Evolutionary conservation across 2,888 invertebrate species (phyloP).

Genomic region (Tupiocoris notatus): DNA sequence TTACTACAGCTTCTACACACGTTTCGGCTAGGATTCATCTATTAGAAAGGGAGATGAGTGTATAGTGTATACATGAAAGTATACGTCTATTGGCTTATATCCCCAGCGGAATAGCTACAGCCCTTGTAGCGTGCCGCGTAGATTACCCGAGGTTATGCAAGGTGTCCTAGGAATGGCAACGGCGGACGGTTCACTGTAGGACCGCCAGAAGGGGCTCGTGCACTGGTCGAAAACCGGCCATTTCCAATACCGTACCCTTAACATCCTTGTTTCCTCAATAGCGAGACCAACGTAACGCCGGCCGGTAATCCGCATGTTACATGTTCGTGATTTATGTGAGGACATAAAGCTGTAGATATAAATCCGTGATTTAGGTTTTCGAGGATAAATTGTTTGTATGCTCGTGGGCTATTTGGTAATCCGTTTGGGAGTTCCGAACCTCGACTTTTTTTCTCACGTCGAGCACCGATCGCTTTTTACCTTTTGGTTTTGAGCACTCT

Average conservation of each 20-base stretch:
- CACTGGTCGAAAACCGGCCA: neutral
- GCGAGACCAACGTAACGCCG: neutral
- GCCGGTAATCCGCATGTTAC: slow-evolving; percentile 24
- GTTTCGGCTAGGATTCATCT: too few species aligned
- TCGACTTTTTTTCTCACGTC: neutral
- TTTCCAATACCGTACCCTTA: neutral
- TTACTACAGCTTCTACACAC: too few species aligned
- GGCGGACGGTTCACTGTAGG: too few species aligned
- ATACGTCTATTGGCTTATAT: too few species aligned
- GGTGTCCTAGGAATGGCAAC: neutral
- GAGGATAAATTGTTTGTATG: slow-evolving; percentile 28
- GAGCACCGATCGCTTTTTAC: neutral
- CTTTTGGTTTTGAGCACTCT: neutral
- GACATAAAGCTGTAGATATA: slow-evolving; percentile 12
- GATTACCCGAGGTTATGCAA: too few species aligned
- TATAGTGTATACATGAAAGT: too few species aligned
- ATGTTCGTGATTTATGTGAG: slow-evolving; percentile 10
- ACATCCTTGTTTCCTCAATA: neutral
- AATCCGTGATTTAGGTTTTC: slow-evolving; percentile 2
- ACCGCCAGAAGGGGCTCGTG: neutral
- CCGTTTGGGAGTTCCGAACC: neutral
- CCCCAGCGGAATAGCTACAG: too few species aligned
- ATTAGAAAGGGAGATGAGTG: too few species aligned
- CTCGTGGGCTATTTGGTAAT: slow-evolving; percentile 5
- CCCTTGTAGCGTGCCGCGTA: too few species aligned